phyloP scores from a whole-genome alignment of 2,888 invertebrate species.

The Salpingus planirostris region DNA sequence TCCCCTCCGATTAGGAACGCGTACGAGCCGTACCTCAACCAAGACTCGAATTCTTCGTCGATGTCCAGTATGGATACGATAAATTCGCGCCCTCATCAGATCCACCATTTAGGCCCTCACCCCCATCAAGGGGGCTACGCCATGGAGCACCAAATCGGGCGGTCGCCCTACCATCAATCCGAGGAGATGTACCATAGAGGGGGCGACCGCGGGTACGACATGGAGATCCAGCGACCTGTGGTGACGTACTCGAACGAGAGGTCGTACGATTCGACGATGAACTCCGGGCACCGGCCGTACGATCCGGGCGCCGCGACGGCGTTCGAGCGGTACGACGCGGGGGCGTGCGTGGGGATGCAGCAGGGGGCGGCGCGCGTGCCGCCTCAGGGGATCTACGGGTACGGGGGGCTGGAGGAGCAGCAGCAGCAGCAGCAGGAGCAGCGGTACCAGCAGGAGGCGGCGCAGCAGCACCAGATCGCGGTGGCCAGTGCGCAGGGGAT shows the following conservation, averaged over 20 bases:
- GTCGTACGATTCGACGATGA: slow-evolving; percentile 45
- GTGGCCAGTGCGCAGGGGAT: slow-evolving; percentile 46
- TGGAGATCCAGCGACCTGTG: slow-evolving; percentile 52
- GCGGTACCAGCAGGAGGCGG: slow-evolving; percentile 40
- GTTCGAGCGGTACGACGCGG: slow-evolving; percentile 56
- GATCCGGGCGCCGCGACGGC: slow-evolving; percentile 51
- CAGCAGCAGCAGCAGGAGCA: slow-evolving; percentile 55
- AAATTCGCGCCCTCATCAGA: slow-evolving; percentile 34
- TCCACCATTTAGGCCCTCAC: slow-evolving; percentile 37
- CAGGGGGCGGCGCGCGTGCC: slow-evolving; percentile 43
- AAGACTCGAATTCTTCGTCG: slow-evolving; percentile 63
- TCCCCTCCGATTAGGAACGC: slow-evolving; percentile 44
- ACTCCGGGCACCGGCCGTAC: slow-evolving; percentile 49
- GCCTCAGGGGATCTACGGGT: slow-evolving; percentile 52
- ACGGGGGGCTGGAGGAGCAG: slow-evolving; percentile 48
- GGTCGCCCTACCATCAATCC: slow-evolving; percentile 54
- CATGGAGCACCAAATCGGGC: slow-evolving; percentile 38
- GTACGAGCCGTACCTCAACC: slow-evolving; percentile 57
- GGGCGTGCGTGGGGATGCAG: slow-evolving; percentile 41
- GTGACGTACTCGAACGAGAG: slow-evolving; percentile 50
- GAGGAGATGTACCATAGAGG: slow-evolving; percentile 43
- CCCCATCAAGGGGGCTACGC: slow-evolving; percentile 52
- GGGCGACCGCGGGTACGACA: slow-evolving; percentile 50
- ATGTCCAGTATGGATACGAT: slow-evolving; percentile 63
- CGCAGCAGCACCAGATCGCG: slow-evolving; percentile 46